Conservation (phyloP, 2,113 vertebrate genomes). For the Tricholaema leucomelas region DNA sequence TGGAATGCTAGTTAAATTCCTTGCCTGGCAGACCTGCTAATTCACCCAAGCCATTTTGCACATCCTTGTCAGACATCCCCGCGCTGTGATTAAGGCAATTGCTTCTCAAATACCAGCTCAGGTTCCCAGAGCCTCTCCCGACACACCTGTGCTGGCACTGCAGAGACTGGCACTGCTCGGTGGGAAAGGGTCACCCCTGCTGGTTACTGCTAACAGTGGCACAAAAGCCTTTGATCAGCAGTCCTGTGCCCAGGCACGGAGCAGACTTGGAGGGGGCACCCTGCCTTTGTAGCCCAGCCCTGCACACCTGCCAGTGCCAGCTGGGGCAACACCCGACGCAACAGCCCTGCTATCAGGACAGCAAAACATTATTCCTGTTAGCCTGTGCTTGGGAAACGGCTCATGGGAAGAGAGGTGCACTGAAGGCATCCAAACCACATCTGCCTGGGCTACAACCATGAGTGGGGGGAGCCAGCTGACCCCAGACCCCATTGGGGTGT, state of each 20-base stretch:
- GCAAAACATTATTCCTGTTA: background rate
- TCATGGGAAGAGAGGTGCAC: background rate
- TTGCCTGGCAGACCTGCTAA: constrained; percentile 41
- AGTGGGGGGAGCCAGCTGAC: background rate
- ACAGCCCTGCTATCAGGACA: background rate
- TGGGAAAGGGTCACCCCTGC: background rate
- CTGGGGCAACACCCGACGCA: background rate
- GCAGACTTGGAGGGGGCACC: too few relatives aligned
- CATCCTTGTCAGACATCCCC: background rate
- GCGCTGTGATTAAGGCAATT: constrained; percentile 23
- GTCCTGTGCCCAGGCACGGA: fast-evolving
- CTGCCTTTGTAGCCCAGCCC: background rate
- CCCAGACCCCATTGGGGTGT: fast-evolving
- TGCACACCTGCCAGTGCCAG: background rate
- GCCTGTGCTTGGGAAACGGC: too few relatives aligned
- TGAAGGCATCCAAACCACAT: background rate
- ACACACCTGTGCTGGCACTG: background rate
- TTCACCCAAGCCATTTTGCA: constrained; percentile 38
- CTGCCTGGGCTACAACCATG: background rate
- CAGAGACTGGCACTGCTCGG: background rate
- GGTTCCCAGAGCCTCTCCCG: background rate
- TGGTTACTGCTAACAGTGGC: background rate
- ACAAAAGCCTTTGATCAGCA: background rate
- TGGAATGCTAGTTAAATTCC: constrained; percentile 62
- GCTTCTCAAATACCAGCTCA: background rate